Evolutionary conservation across 2,888 invertebrate species (phyloP).

Genomic region (Dynastes grantii): DNA sequence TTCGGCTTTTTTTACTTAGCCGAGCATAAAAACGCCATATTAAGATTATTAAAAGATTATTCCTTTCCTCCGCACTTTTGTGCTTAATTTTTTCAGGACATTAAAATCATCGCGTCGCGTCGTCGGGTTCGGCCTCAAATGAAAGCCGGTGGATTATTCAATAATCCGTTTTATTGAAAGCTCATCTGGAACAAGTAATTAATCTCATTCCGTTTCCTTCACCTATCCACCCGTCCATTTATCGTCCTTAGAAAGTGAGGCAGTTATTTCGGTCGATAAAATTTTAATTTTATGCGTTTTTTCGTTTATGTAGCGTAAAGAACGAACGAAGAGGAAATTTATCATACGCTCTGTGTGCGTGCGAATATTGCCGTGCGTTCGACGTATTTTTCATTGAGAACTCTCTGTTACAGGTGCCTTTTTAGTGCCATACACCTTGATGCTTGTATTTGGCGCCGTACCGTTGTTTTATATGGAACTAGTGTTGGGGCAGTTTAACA

Average conservation of each 20-base stretch:
- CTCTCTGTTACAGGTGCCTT: slow-evolving; percentile 77
- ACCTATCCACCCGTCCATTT: background rate
- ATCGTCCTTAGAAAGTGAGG: background rate
- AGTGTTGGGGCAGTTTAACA: slow-evolving; percentile 83
- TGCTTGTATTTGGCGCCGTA: slow-evolving; percentile 84
- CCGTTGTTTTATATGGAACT: slow-evolving; percentile 87
- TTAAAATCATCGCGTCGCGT: slow-evolving; percentile 19
- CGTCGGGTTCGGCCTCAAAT: background rate
- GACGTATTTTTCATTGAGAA: slow-evolving; percentile 13
- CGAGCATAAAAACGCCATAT: background rate
- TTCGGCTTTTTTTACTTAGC: too few species aligned
- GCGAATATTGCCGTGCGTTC: background rate
- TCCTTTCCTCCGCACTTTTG: background rate
- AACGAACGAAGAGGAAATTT: background rate
- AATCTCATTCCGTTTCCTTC: slow-evolving; percentile 20
- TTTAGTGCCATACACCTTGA: slow-evolving; percentile 82
- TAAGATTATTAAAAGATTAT: slow-evolving; percentile 1
- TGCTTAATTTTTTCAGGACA: background rate
- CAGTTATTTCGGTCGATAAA: slow-evolving; percentile 28
- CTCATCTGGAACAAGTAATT: slow-evolving; percentile 34
- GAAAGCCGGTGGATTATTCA: slow-evolving; percentile 18
- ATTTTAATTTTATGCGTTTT: slow-evolving; percentile 30
- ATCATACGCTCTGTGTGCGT: background rate
- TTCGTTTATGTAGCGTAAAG: slow-evolving; percentile 15
- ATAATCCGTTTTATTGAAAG: slow-evolving; percentile 33